A percentile compares a stretch with the other conserved stretches of the same genome.
phyloP scores from a whole-genome alignment of 1,140 invertebrate genomes.

The Drosophila parabipectinata region DNA sequence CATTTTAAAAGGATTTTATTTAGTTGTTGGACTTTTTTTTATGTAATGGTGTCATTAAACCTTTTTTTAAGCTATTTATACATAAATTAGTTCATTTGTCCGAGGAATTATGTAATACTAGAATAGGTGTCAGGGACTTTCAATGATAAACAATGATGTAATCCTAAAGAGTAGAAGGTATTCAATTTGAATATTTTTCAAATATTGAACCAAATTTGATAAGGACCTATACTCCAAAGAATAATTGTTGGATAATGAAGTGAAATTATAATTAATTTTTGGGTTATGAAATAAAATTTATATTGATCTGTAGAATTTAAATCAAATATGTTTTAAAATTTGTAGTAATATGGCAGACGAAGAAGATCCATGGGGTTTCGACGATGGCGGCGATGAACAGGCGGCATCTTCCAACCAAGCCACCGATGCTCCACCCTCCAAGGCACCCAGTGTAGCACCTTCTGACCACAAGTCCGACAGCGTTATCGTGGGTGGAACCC shows the following conservation, averaged over 20 bases:
- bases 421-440: constrained; percentile 27
- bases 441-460: constrained; percentile 37
- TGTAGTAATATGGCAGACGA: constrained; percentile 79
- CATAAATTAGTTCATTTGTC: neutral
- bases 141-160: constrained; percentile 1
- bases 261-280: too few relatives aligned
- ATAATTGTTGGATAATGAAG: too few relatives aligned
- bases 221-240: too few relatives aligned
- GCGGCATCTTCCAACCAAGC: constrained; percentile 15
- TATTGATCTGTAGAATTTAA: too few relatives aligned
- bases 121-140: neutral
- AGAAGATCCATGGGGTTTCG: constrained; percentile 83
- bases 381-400: constrained; percentile 60
- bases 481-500: constrained; percentile 61
- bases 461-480: constrained; percentile 61
- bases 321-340: neutral
- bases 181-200: neutral
- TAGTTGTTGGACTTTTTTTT: neutral
- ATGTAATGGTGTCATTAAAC: neutral
- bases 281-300: too few relatives aligned
- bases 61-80: neutral
- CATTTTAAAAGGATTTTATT: neutral
- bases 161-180: neutral
- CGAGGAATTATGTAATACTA: neutral
- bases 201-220: neutral